A percentile compares a stretch with the other conserved stretches of the same genome.
Conservation (phyloP, 2,888 invertebrate genomes). For the Parapristionchus giblindavisi region DNA sequence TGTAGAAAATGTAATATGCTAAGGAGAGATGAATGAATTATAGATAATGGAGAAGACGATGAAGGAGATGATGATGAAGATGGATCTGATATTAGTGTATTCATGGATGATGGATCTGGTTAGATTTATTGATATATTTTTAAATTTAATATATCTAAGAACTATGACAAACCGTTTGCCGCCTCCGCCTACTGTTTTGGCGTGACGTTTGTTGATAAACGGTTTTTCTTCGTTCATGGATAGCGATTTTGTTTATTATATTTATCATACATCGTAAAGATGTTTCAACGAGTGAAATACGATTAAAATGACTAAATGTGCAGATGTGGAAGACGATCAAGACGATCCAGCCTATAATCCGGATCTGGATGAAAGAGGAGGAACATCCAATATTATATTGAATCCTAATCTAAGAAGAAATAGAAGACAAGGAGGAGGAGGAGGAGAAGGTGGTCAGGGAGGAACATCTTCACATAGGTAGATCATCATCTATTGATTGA, state of each 20-base stretch:
- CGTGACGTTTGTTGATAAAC: constrained; percentile 2
- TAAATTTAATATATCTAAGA: too few species aligned
- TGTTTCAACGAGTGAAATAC: too few species aligned
- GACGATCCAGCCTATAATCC: constrained; percentile 29
- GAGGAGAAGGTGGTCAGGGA: too few species aligned
- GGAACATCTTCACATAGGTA: too few species aligned
- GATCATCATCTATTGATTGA: too few species aligned
- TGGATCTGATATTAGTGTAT: constrained; percentile 21
- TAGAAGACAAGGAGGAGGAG: neutral
- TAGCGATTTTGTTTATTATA: constrained; percentile 10
- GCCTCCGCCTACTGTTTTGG: too few species aligned
- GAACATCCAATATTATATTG: constrained; percentile 35
- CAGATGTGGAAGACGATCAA: constrained; percentile 17
- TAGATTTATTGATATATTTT: neutral
- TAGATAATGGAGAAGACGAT: constrained; percentile 24
- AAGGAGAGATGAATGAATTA: neutral
- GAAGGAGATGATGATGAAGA: constrained; percentile 31
- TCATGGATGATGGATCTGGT: constrained; percentile 36
- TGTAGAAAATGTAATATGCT: neutral
- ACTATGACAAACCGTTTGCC: too few species aligned
- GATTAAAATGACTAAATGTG: too few species aligned
- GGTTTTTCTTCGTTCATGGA: neutral
- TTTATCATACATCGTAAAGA: too few species aligned
- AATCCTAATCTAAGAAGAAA: constrained; percentile 38
- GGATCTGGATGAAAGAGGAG: constrained; percentile 31